These are phyloP conservation scores for Hydrozoanthus tunicans DNA, from an alignment of 64 coral and sea anemone species.

Conservation along the genomic window DNA sequence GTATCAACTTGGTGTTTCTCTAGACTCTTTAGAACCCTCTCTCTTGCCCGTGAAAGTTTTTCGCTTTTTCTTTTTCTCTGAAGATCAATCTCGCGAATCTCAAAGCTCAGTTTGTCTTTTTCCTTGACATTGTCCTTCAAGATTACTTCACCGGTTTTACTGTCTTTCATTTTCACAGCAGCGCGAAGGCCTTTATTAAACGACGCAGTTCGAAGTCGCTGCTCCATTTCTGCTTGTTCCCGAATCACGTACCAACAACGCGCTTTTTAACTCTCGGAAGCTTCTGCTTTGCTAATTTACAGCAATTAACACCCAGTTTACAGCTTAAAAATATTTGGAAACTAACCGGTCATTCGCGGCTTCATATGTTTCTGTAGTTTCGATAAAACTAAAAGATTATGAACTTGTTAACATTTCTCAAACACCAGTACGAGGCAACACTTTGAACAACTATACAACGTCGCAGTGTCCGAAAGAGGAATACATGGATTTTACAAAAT, in stretches of 20 bases:
- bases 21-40: not conserved
- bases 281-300: not conserved
- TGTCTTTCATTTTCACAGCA: constrained; percentile 53
- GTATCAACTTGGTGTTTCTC: not conserved
- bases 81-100: constrained; percentile 37
- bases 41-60: constrained; percentile 4
- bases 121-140: constrained; percentile 53
- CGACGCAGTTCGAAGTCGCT: not conserved
- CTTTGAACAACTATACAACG: no score
- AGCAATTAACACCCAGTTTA: constrained; percentile 12
- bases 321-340: not conserved
- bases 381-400: no score
- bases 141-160: constrained; percentile 33
- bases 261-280: not conserved
- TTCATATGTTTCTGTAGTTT: not conserved
- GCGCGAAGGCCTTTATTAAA: constrained; percentile 29
- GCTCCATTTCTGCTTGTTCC: constrained; percentile 6
- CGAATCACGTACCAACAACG: constrained; percentile 4
- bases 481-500: no score
- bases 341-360: not conserved
- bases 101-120: constrained; percentile 1
- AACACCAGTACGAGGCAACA: no score
- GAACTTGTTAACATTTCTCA: no score
- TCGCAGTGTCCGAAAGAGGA: no score
- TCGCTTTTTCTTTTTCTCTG: constrained; percentile 38